Evolutionary conservation across 1,140 invertebrate species (phyloP).

Genomic region (Bombus superbus): DNA sequence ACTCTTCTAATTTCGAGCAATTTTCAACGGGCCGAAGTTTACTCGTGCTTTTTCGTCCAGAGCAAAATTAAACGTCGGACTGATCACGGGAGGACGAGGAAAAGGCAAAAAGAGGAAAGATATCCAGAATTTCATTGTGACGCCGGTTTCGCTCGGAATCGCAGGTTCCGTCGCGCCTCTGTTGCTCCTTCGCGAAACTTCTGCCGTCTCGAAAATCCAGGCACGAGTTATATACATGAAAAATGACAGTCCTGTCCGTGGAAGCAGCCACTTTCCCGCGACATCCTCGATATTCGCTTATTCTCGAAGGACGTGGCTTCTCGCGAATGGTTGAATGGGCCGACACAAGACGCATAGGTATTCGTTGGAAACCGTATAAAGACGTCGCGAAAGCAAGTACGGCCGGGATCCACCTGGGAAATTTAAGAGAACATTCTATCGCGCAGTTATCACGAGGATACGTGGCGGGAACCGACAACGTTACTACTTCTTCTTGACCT

Average conservation of each 20-base stretch:
- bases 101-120: background rate
- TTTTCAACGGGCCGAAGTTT: background rate
- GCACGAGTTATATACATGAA: constrained; percentile 39
- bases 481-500: constrained; percentile 58
- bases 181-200: background rate
- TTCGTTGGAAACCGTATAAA: constrained; percentile 64
- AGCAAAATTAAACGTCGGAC: constrained; percentile 2
- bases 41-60: background rate
- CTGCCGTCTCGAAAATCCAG: constrained; percentile 15
- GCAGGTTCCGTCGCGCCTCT: background rate
- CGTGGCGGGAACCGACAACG: constrained; percentile 46
- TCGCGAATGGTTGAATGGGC: constrained; percentile 58
- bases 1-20: background rate
- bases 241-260: constrained; percentile 26
- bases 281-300: constrained; percentile 68
- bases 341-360: constrained; percentile 47
- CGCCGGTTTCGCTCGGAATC: background rate
- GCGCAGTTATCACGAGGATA: constrained; percentile 69
- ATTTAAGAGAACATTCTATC: constrained; percentile 72
- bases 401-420: constrained; percentile 67
- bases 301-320: constrained; percentile 62
- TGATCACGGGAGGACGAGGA: background rate
- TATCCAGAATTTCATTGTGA: background rate
- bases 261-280: constrained; percentile 51
- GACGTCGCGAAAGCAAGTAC: constrained; percentile 66